A percentile compares a stretch with the other conserved stretches of the same genome.
These are phyloP conservation scores for Lithophane socia DNA, from an alignment of 2,888 invertebrate species.

Conservation along the genomic window DNA sequence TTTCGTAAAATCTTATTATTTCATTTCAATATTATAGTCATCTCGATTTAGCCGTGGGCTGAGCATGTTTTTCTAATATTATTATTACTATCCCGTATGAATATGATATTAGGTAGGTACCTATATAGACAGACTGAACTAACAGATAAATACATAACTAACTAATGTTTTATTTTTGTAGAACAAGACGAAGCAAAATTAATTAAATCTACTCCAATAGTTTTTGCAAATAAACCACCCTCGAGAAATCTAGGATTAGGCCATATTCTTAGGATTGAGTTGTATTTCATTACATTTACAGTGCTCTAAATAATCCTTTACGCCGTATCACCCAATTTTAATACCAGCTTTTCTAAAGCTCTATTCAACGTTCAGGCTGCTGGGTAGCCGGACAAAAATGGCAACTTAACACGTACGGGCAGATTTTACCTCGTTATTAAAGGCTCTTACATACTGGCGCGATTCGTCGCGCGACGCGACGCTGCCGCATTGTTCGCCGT, in stretches of 20 bases:
- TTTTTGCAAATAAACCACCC: neutral
- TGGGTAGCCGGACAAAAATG: neutral
- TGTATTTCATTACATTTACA: slow-evolving; percentile 20
- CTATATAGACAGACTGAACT: neutral
- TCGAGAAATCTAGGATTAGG: neutral
- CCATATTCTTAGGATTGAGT: neutral
- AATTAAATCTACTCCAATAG: slow-evolving; percentile 25
- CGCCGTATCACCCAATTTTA: neutral
- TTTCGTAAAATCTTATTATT: slow-evolving; percentile 20
- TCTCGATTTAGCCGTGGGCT: neutral
- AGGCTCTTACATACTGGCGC: too few relatives aligned
- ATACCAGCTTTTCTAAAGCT: neutral
- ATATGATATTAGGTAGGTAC: neutral
- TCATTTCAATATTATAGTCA: neutral
- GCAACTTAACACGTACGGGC: neutral
- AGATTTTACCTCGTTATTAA: neutral
- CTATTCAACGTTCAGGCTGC: neutral
- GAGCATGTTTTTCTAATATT: neutral
- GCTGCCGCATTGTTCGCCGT: too few relatives aligned
- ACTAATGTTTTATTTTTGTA: slow-evolving; percentile 25
- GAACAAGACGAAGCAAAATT: slow-evolving; percentile 17
- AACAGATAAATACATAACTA: slow-evolving; percentile 3
- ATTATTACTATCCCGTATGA: neutral
- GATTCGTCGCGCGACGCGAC: too few relatives aligned
- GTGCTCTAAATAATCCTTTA: neutral